Evolutionary conservation across 2,113 vertebrate genomes (phyloP), one percentile per base, ranked within the genome.

Genomic region (Nerophis lumbriciformis): DNA sequence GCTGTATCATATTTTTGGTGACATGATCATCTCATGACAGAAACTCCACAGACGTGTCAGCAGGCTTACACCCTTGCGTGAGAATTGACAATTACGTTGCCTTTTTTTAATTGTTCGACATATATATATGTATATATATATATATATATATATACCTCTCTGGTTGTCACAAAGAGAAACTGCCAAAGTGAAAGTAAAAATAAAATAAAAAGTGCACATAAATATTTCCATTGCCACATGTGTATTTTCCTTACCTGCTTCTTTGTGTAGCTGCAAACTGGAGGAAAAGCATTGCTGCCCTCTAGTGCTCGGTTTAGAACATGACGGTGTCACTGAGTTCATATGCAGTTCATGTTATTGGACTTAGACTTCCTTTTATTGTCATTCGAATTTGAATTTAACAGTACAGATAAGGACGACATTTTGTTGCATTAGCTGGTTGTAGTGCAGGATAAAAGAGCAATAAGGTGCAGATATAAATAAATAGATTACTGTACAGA

Each of bases 131-230:
- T 16, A 54, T 66, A 28, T 28, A 28, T 28, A 28, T 28, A 28
- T 3, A 28, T 28, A 28, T 28, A 3, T 28, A 28, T 28, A 28
- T 28, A 3, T 28, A 53, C 65, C n/a, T 66, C 61, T 75, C 61
- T 15, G 5, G 48, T 2, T 54, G 71, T 54, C 61, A 59, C 61
- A 81, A 58, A 71, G 49, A 66, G 60, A 59, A 51, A 37, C 11
- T 12, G 55, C 48, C 21, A 66, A 55, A 74, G 73, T 68, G 79
- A 83, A 80, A 84, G 71, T 82, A 68, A 85, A 85, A 77, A 68
- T 63, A 74, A 37, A 21, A 51, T 42, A 8, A 0, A 15, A 13
- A 35, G 59, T 6, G 5, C 50, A 52, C 10, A 36, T 37, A 58
- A 12, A 51, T 37, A 39, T 21, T 45, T 39, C 6, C 38, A 6